These are phyloP conservation scores for Ormyrus rosae DNA, from an alignment of 2,888 invertebrate genomes.

Conservation along the genomic window DNA sequence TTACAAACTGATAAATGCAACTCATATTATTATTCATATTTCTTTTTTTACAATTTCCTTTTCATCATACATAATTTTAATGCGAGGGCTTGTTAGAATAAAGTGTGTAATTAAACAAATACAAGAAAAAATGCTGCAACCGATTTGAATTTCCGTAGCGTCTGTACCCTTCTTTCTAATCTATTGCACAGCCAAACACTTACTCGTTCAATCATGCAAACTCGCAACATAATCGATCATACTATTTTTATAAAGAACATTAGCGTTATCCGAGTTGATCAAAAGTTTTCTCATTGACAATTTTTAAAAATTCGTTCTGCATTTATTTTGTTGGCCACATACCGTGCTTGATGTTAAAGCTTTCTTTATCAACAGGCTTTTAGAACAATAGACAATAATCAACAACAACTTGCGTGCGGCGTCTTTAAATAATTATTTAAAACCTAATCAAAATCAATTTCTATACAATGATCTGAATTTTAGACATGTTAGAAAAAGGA, in stretches of 20 bases:
- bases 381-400: too few species aligned
- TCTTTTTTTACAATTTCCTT: neutral
- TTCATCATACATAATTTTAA: neutral
- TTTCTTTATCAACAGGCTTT: too few species aligned
- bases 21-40: constrained; percentile 1
- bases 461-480: too few species aligned
- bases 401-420: too few species aligned
- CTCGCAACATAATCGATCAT: constrained; percentile 22
- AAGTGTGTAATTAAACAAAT: constrained; percentile 38
- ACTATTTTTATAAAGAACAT: constrained; percentile 43
- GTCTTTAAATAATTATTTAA: too few species aligned
- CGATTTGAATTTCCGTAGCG: constrained; percentile 64
- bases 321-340: too few species aligned
- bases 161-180: constrained; percentile 68
- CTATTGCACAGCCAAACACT: constrained; percentile 75
- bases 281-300: neutral
- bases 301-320: too few species aligned
- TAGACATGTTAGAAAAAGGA: too few species aligned
- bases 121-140: constrained; percentile 64
- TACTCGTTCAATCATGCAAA: constrained; percentile 68
- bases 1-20: constrained; percentile 2
- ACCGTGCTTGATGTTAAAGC: too few species aligned
- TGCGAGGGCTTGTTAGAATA: neutral
- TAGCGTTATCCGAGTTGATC: constrained; percentile 26
- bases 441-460: too few species aligned